These are phyloP conservation scores for Phortica magna DNA, from an alignment of 2,888 invertebrate species.

Conservation along the genomic window DNA sequence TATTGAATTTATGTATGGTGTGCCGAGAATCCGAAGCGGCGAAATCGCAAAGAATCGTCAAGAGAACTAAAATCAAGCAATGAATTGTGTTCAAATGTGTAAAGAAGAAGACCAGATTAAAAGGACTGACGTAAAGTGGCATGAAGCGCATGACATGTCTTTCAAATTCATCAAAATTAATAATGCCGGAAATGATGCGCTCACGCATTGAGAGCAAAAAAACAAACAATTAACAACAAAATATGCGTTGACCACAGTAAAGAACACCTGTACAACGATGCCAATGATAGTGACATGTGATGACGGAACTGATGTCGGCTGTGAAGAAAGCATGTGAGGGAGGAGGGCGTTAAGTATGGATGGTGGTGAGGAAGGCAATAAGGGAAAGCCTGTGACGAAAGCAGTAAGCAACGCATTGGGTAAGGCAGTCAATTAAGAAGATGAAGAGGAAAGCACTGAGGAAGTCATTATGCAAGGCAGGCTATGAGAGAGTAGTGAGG, in stretches of 20 bases:
- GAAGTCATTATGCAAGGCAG: too few species aligned
- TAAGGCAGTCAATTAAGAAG: too few species aligned
- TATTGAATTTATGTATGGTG: slow-evolving; percentile 44
- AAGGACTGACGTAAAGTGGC: slow-evolving; percentile 18
- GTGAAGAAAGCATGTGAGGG: not conserved
- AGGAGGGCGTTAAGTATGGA: too few species aligned
- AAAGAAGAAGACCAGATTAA: slow-evolving; percentile 3
- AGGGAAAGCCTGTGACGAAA: not conserved
- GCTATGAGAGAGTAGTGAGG: too few species aligned
- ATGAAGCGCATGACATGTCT: slow-evolving; percentile 31
- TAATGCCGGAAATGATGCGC: slow-evolving; percentile 48
- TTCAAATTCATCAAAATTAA: slow-evolving; percentile 61
- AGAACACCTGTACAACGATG: not conserved
- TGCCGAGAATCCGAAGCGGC: not conserved
- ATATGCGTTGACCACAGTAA: not conserved
- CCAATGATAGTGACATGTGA: not conserved
- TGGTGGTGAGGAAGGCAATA: not conserved
- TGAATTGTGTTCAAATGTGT: slow-evolving; percentile 13
- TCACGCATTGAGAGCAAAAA: slow-evolving; percentile 23
- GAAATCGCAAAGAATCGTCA: not conserved
- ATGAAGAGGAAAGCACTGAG: too few species aligned
- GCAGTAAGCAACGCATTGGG: not conserved
- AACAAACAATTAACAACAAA: not conserved
- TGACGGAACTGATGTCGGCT: not conserved
- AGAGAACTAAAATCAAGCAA: not conserved